These are phyloP conservation scores for Thereva unica DNA, from an alignment of 2,888 invertebrate species.

Conservation along the genomic window DNA sequence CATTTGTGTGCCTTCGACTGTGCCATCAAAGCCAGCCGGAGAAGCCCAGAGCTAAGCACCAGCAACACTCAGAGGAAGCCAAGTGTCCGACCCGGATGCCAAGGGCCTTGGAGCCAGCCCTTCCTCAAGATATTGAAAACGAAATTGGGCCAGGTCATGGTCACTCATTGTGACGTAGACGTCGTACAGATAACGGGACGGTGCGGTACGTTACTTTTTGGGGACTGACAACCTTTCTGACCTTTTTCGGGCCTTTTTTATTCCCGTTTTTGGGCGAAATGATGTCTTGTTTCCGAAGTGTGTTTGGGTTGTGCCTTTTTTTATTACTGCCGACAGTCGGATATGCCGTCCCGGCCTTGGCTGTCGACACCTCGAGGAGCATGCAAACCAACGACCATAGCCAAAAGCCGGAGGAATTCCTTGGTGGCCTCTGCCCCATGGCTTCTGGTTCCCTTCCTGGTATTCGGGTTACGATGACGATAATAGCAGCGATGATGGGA, in stretches of 20 bases:
- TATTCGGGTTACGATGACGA: slow-evolving; percentile 26
- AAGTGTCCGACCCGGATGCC: slow-evolving; percentile 18
- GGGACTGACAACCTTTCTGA: slow-evolving; percentile 21
- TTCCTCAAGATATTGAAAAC: slow-evolving; percentile 31
- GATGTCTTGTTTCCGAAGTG: slow-evolving; percentile 24
- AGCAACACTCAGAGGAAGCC: background rate
- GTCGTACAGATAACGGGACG: slow-evolving; percentile 15
- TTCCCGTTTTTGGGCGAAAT: slow-evolving; percentile 17
- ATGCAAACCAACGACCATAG: slow-evolving; percentile 11
- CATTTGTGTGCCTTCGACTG: background rate
- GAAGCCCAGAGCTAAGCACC: slow-evolving; percentile 16
- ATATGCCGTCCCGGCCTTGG: slow-evolving; percentile 8
- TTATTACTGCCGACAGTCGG: slow-evolving; percentile 2
- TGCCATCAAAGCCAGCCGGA: slow-evolving; percentile 19
- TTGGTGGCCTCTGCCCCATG: background rate
- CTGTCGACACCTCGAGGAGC: slow-evolving; percentile 19
- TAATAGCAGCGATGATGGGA: slow-evolving; percentile 10
- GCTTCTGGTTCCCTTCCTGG: slow-evolving; percentile 7
- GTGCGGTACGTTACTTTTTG: slow-evolving; percentile 9
- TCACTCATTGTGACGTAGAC: slow-evolving; percentile 28
- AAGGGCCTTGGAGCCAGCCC: slow-evolving; percentile 5
- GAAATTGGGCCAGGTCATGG: slow-evolving; percentile 35
- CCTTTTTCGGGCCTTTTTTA: slow-evolving; percentile 23
- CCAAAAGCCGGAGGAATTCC: background rate
- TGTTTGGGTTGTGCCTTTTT: slow-evolving; percentile 25